Percentiles rank a stretch among this genome's conserved stretches.
Conservation (phyloP, 2,113 vertebrate genomes). For the Leucoraja erinaceus region DNA sequence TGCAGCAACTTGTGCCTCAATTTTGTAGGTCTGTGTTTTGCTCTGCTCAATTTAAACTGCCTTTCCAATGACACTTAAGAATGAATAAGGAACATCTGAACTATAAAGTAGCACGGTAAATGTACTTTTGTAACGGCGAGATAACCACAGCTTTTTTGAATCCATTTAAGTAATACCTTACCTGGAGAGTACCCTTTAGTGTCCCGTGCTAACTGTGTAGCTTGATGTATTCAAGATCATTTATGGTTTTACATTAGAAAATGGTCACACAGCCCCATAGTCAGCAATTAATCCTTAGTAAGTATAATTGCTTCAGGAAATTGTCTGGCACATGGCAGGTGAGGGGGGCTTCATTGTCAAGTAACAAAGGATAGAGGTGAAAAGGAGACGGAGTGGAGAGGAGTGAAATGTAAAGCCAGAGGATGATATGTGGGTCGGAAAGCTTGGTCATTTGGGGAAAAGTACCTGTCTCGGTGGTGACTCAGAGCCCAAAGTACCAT, state of each 20-base stretch:
- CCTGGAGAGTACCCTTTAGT: background rate
- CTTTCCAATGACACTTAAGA: conserved; percentile 3
- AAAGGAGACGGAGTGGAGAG: too few species aligned
- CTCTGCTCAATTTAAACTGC: background rate
- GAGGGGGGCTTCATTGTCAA: too few species aligned
- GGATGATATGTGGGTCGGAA: too few species aligned
- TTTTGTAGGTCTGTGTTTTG: background rate
- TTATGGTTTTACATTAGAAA: background rate
- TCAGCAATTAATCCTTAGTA: background rate
- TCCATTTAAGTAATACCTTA: background rate
- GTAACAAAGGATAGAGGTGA: too few species aligned
- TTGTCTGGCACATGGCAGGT: too few species aligned
- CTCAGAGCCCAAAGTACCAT: background rate
- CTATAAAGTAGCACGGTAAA: background rate
- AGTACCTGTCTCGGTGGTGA: background rate
- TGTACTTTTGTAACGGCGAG: background rate
- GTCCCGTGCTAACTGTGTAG: background rate
- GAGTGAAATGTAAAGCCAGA: too few species aligned
- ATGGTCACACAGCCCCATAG: background rate
- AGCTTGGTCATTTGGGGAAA: background rate
- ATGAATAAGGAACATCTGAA: background rate
- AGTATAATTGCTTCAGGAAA: too few species aligned
- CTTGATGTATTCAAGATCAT: background rate
- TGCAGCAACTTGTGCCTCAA: background rate
- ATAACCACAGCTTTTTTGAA: background rate